Percentiles rank a stretch among this genome's conserved stretches.
Evolutionary conservation across 2,797 vertebrate genomes (phyloP).

Genomic region (Oceanodroma leucorhoa): DNA sequence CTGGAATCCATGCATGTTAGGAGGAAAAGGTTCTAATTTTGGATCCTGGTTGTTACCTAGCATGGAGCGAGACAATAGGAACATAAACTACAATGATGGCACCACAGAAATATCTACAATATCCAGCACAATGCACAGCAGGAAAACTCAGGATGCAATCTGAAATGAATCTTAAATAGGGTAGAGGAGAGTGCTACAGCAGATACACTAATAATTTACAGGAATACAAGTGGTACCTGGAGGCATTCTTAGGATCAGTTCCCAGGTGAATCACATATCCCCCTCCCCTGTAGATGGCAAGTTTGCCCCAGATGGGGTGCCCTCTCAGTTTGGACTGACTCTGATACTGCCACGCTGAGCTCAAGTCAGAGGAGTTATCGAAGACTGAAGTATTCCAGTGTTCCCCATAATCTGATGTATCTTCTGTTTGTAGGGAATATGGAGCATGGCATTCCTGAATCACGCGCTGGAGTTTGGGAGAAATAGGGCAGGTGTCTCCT

Average conservation of each 20-base stretch:
- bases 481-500: conserved; percentile 78
- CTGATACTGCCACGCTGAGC: conserved; percentile 85
- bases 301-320: conserved; percentile 84
- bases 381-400: conserved; percentile 78
- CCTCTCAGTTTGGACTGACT: conserved; percentile 82
- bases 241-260: conserved; percentile 78
- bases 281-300: conserved; percentile 87
- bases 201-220: background rate
- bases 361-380: conserved; percentile 62
- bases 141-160: background rate
- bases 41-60: background rate
- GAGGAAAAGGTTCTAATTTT: background rate
- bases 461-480: conserved; percentile 69
- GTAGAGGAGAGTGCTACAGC: background rate
- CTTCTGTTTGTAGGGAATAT: conserved; percentile 88
- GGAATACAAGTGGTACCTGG: conserved; percentile 74
- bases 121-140: background rate
- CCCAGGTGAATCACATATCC: conserved; percentile 88
- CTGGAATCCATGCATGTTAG: background rate
- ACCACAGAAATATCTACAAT: background rate
- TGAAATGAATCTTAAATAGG: background rate
- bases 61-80: background rate
- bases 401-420: conserved; percentile 80
- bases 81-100: background rate
- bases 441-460: conserved; percentile 77